These are phyloP conservation scores for Pristionchus maxplancki DNA, from an alignment of 2,888 invertebrate species.

Conservation along the genomic window DNA sequence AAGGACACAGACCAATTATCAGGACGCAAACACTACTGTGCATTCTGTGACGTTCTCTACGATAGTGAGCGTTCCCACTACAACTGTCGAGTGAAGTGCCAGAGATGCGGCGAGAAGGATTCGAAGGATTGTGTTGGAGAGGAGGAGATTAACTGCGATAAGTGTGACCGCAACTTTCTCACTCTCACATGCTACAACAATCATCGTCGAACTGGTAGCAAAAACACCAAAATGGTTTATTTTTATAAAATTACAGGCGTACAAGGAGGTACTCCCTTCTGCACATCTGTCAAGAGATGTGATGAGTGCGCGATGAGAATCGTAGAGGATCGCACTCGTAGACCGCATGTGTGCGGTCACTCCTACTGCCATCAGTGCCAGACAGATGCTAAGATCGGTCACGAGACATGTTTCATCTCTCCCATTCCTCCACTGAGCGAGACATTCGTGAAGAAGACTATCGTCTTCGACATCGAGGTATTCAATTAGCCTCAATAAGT, in stretches of 20 bases:
- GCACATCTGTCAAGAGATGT: not conserved
- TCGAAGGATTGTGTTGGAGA: not conserved
- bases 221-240: too few species aligned
- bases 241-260: not conserved
- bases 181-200: not conserved
- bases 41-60: not conserved
- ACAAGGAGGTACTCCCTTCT: not conserved
- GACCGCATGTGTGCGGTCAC: not conserved
- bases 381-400: not conserved
- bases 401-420: constrained; percentile 20
- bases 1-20: not conserved
- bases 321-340: not conserved
- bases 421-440: not conserved
- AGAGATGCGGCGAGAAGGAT: not conserved
- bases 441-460: not conserved
- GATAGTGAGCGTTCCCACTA: not conserved
- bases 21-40: not conserved
- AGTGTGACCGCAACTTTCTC: not conserved
- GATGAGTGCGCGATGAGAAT: not conserved
- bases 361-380: not conserved
- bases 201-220: not conserved
- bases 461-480: constrained; percentile 37
- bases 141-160: not conserved
- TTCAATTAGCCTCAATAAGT: not conserved
- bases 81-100: not conserved